Evolutionary conservation across 2,888 invertebrate species (phyloP).

Genomic region (Emmelina monodactyla): DNA sequence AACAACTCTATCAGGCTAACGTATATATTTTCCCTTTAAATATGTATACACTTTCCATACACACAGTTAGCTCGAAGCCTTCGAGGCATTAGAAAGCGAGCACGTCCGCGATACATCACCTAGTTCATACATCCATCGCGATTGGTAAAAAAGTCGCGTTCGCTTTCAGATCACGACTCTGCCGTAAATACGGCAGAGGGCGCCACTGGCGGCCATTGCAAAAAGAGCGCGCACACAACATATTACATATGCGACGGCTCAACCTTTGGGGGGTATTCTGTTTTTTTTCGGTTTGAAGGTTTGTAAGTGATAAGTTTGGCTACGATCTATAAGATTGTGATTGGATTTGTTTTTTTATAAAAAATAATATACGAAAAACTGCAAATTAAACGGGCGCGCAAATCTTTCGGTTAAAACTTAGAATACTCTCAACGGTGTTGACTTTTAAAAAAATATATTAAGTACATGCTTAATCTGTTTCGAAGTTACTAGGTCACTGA

Average conservation of each 20-base stretch:
- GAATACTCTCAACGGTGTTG: too few species aligned
- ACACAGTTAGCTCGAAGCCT: neutral
- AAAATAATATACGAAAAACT: too few species aligned
- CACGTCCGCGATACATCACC: slow-evolving; percentile 20
- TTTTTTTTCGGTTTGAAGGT: too few species aligned
- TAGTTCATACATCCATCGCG: slow-evolving; percentile 46
- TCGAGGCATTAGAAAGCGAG: neutral
- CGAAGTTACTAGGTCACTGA: too few species aligned
- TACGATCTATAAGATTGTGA: too few species aligned
- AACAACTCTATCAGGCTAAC: neutral
- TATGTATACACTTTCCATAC: neutral
- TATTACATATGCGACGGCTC: slow-evolving; percentile 55
- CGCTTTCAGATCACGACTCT: slow-evolving; percentile 62
- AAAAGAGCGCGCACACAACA: slow-evolving; percentile 57
- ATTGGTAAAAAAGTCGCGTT: slow-evolving; percentile 31
- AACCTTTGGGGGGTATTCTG: slow-evolving; percentile 20
- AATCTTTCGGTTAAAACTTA: too few species aligned
- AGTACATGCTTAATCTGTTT: too few species aligned
- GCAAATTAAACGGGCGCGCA: too few species aligned
- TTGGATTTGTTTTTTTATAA: too few species aligned
- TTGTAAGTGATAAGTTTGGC: too few species aligned
- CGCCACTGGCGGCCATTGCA: slow-evolving; percentile 62
- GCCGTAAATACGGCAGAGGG: slow-evolving; percentile 63
- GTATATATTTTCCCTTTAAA: neutral
- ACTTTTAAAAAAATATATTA: too few species aligned